Percentiles rank a stretch among this genome's conserved stretches.
Evolutionary conservation across 2,797 vertebrate genomes (phyloP).

Genomic region (Mormyrops boulengeri): DNA sequence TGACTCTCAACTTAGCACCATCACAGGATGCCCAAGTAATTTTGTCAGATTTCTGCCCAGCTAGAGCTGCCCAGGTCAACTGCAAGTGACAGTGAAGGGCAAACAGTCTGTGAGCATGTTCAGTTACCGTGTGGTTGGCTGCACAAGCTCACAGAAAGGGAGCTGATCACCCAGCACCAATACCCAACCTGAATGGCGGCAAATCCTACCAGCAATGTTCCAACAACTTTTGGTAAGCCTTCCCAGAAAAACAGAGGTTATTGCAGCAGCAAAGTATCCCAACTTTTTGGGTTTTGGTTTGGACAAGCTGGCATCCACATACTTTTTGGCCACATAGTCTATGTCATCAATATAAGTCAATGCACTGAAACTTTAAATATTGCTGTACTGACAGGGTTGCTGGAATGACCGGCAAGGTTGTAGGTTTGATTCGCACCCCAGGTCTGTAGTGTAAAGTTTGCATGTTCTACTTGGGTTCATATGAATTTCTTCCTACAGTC

Average conservation of each 20-base stretch:
- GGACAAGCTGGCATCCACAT: neutral
- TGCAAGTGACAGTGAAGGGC: neutral
- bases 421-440: neutral
- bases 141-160: neutral
- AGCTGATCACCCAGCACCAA: neutral
- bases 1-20: neutral
- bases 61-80: neutral
- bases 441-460: neutral
- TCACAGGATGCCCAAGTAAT: neutral
- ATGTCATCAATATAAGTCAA: neutral
- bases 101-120: neutral
- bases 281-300: neutral
- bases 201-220: neutral
- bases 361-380: neutral
- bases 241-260: neutral
- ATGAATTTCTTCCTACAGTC: neutral
- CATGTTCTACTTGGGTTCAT: neutral
- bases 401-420: neutral
- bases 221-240: neutral
- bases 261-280: neutral
- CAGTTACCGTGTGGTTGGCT: neutral
- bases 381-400: neutral
- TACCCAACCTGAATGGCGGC: neutral
- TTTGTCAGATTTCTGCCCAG: neutral
- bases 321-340: neutral